Evolutionary conservation across 2,888 invertebrate genomes (phyloP).

Genomic region (Gymnocheta viridis): DNA sequence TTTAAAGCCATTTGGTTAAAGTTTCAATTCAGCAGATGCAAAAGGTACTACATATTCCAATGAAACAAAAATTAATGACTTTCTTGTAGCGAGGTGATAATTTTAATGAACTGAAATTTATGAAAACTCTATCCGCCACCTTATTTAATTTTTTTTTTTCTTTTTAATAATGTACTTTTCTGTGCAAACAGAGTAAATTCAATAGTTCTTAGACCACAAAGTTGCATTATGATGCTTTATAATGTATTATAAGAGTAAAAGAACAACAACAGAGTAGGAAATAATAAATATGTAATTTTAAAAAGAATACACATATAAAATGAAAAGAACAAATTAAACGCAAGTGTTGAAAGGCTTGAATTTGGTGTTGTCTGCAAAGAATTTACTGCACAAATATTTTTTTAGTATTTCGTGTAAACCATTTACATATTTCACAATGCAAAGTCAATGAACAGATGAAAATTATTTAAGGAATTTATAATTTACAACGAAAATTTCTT

Average conservation of each 20-base stretch:
- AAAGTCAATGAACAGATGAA: too few species aligned
- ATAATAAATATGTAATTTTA: conserved; percentile 12
- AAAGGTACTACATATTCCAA: too few species aligned
- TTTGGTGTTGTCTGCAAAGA: not conserved
- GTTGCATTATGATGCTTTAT: not conserved
- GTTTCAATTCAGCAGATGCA: too few species aligned
- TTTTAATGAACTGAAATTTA: conserved; percentile 11
- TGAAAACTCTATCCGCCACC: conserved; percentile 44
- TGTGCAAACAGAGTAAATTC: not conserved
- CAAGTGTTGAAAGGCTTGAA: not conserved
- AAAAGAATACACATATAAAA: too few species aligned
- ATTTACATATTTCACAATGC: not conserved
- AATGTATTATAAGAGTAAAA: not conserved
- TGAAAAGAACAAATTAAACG: not conserved
- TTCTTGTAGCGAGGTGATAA: conserved; percentile 36
- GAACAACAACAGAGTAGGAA: conserved; percentile 4
- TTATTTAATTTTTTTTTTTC: not conserved
- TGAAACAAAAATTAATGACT: too few species aligned
- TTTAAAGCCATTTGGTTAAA: too few species aligned
- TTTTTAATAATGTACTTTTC: not conserved
- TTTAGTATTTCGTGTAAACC: not conserved
- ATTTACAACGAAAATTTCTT: too few species aligned
- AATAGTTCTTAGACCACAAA: conserved; percentile 5
- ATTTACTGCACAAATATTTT: not conserved
- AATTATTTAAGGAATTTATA: too few species aligned